These are phyloP conservation scores for Lycodopsis pacificus DNA, from an alignment of 2,797 vertebrate species.

Conservation along the genomic window DNA sequence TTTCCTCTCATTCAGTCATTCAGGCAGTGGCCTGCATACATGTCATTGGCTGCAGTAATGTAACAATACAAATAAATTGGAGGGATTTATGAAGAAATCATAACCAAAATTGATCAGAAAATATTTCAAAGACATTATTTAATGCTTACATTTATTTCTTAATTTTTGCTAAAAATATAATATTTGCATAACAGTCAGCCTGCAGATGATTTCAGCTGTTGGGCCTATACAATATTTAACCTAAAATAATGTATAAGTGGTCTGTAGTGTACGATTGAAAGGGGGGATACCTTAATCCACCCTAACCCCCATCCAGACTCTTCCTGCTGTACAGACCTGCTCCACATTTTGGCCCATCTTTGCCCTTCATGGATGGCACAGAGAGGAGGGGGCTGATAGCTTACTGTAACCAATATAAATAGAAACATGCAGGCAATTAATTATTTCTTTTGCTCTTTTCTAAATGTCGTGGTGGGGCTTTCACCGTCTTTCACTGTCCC, in stretches of 20 bases:
- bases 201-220: conserved; percentile 31
- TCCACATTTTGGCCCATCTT: conserved; percentile 51
- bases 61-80: not conserved
- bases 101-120: not conserved
- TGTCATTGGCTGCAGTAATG: not conserved
- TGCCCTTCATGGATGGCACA: conserved; percentile 51
- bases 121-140: not conserved
- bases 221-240: conserved; percentile 53
- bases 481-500: conserved; percentile 29
- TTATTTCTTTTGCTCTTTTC: conserved; percentile 71
- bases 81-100: conserved; percentile 2
- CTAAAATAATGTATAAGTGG: conserved; percentile 11
- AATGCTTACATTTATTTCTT: not conserved
- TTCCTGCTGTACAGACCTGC: conserved; percentile 41
- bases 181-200: conserved; percentile 2
- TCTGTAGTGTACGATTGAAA: conserved; percentile 24
- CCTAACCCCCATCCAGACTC: conserved; percentile 22
- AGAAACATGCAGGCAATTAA: conserved; percentile 63
- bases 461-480: conserved; percentile 58
- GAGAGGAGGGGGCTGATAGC: conserved; percentile 29
- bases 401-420: conserved; percentile 76
- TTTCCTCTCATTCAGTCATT: not conserved
- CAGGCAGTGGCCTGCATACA: not conserved
- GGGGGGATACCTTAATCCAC: not conserved
- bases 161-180: not conserved